These are phyloP conservation scores for Chrysaora quinquecirrha DNA, from an alignment of 30 jellyfish, hydroid and myxozoan genomes.

Conservation along the genomic window DNA sequence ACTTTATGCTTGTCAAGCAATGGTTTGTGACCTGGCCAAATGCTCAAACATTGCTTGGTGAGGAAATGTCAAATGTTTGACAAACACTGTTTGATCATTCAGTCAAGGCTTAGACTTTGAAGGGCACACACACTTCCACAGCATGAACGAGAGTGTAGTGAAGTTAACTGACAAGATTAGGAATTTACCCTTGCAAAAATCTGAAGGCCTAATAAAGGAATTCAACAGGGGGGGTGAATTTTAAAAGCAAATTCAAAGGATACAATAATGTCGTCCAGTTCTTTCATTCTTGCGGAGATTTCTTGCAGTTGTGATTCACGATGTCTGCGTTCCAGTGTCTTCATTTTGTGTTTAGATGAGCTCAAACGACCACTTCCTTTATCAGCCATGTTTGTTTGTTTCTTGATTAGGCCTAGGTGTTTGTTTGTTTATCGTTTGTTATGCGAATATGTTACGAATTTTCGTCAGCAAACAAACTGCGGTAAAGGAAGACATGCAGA, in stretches of 20 bases:
- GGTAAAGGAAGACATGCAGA: neutral
- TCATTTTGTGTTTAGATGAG: neutral
- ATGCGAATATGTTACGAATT: neutral
- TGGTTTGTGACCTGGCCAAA: no score
- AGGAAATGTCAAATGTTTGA: no score
- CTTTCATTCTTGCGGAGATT: conserved; percentile 15
- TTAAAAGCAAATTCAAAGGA: conserved; percentile 19
- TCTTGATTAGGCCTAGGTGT: neutral
- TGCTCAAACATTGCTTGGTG: no score
- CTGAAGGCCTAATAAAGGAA: neutral
- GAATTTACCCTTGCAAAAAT: neutral
- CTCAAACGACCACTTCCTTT: neutral
- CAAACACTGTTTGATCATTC: no score
- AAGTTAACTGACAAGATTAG: no score
- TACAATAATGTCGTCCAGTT: conserved; percentile 34
- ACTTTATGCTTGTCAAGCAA: no score
- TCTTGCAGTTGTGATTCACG: conserved; percentile 1
- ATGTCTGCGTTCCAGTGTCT: neutral
- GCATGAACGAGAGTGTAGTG: no score
- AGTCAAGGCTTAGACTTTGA: no score
- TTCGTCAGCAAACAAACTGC: neutral
- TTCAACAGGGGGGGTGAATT: neutral
- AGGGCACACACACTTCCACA: no score
- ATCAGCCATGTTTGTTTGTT: neutral
- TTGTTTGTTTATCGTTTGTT: neutral